Evolutionary conservation across 35 echinoderm and acorn worm species (phyloP), one percentile per base, ranked within the genome.

Genomic region (Ptychodera flava): DNA sequence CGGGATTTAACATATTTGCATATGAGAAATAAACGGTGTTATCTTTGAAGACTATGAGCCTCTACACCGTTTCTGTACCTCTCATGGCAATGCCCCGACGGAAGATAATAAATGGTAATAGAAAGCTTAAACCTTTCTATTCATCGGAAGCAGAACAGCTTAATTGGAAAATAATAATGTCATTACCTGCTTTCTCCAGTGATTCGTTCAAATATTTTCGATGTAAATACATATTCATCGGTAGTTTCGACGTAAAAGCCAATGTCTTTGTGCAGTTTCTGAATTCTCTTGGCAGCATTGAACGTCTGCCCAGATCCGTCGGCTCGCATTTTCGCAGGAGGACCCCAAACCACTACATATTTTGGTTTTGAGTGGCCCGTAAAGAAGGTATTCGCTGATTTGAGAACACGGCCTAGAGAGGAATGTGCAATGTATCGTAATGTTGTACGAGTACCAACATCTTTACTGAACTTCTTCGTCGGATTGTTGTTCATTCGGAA

Each of bases 401-500:
- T 64, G 22, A 64, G 6, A 22, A 64, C 45, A 64, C 22, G 45
- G 22, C 45, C 45, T 22, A 64, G 22, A 6, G 45, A 64, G 45
- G 45, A 64, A 83, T 95, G 90, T 83, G 92, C 94, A 29, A 99
- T 88, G 38, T 94, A 82, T 10, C 96, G 90, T 30, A 99, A 82
- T 37, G 91, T 91, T 35, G 96, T 99, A 31, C 83, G 91, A 45
- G 86, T 36, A 1, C 96, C 96, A 0, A 99, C 96, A 80, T 99
- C 96, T 77, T 92, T 85, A 79, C 94, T 93, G 53, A 82, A 99
- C 12, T 88, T 88, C 29, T 88, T 87, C 14, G 90, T 94, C 0
- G 96, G 88, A 16, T 92, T 89, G 35, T 79, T 88, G 79, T 99
- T 99, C 96, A 99, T 99, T 28, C 96, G 90, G 15, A 99, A 87